phyloP scores from a whole-genome alignment of 2,113 vertebrate genomes.

The Vulpes vulpes region DNA sequence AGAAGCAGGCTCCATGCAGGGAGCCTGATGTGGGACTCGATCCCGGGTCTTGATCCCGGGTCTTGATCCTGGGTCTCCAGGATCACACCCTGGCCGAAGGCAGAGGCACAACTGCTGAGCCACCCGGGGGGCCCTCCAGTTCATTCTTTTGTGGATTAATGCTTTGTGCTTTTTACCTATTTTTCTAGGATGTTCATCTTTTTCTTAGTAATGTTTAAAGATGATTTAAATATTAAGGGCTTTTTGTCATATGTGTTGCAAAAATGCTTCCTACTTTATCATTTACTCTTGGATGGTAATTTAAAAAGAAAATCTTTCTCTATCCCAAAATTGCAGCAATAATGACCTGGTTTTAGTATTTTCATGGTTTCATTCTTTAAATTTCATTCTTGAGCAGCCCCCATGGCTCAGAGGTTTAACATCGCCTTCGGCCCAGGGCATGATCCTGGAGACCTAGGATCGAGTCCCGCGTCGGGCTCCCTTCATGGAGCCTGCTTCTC shows the following conservation, averaged over 20 bases:
- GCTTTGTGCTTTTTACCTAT: not conserved
- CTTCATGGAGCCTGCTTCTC: too few species aligned
- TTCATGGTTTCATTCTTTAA: constrained; percentile 4
- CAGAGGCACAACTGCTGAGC: too few species aligned
- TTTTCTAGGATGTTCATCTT: constrained; percentile 24
- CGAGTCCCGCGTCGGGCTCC: too few species aligned
- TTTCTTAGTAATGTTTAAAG: constrained; percentile 28
- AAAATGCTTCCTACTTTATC: not conserved
- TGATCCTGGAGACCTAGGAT: too few species aligned
- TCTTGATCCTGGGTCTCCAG: too few species aligned
- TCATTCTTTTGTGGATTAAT: not conserved
- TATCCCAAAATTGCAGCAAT: not conserved
- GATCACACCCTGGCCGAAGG: too few species aligned
- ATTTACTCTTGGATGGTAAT: not conserved
- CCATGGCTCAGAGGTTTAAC: too few species aligned
- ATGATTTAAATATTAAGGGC: not conserved
- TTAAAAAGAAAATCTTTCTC: not conserved
- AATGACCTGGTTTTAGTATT: not conserved
- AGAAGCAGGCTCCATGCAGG: too few species aligned
- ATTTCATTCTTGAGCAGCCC: not conserved
- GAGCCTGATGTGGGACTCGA: too few species aligned
- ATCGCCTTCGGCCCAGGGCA: too few species aligned
- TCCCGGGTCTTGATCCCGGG: too few species aligned
- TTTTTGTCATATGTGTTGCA: constrained; percentile 15
- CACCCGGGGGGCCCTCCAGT: not conserved